Conservation (phyloP, 2,888 invertebrate genomes). For the Volucella inflata region DNA sequence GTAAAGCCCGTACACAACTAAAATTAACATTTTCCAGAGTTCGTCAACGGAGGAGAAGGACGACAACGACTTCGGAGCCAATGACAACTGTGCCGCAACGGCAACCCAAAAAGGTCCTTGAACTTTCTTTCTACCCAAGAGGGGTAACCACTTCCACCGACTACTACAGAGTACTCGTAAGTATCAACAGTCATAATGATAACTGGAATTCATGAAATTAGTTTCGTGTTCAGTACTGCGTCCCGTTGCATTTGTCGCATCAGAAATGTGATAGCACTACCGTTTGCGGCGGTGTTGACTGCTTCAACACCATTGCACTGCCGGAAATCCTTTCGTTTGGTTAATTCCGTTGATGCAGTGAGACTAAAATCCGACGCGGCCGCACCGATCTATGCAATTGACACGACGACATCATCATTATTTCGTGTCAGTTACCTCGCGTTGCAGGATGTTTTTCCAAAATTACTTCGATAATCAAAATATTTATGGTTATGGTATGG, state of each 20-base stretch:
- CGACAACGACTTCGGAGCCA: background rate
- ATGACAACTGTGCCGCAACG: background rate
- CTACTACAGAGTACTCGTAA: no score
- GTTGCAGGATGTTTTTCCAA: constrained; percentile 49
- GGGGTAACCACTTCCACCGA: constrained; percentile 27
- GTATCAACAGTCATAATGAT: constrained; percentile 52
- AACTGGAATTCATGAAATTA: constrained; percentile 65
- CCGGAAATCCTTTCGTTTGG: constrained; percentile 64
- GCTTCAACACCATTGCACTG: constrained; percentile 25
- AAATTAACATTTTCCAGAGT: constrained; percentile 55
- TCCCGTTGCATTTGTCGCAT: constrained; percentile 14
- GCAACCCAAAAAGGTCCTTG: constrained; percentile 45
- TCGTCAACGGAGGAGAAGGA: constrained; percentile 34
- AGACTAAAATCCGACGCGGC: constrained; percentile 2
- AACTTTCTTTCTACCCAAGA: constrained; percentile 42
- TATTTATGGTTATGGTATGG: constrained; percentile 39
- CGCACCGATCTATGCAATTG: constrained; percentile 52
- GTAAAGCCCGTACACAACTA: constrained; percentile 15
- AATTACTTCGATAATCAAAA: constrained; percentile 48
- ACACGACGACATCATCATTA: constrained; percentile 63
- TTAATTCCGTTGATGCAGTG: constrained; percentile 41
- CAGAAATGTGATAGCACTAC: constrained; percentile 27
- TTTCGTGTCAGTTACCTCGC: constrained; percentile 68
- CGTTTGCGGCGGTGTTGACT: constrained; percentile 26
- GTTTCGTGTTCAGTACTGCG: constrained; percentile 51